Base-by-base conservation (phyloP, 2,113 vertebrate genomes). In the Onychorhynchus coronatus region DNA sequence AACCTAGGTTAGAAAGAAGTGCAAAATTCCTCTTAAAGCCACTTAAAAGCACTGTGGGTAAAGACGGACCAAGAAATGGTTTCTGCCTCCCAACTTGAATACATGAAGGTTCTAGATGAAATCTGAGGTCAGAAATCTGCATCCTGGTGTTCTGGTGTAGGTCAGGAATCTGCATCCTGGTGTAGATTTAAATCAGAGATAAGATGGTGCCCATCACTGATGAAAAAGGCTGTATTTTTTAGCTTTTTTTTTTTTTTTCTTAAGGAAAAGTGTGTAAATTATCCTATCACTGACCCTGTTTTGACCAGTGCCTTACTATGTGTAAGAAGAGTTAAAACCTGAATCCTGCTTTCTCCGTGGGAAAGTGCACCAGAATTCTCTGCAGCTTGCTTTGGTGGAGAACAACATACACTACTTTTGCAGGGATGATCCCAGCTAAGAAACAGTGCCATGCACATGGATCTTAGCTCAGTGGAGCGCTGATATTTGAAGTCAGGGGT, bases 391-490 rank as follows among this genome's bases (percentile, higher is more conserved):
- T 82, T 61, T 42, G 44, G 33, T 46, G 37, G 73, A 75, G 44
- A 39, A 37, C 42, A 52, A 12, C 21, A 63, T 33, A 13, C 2
- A 0, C 19, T 22, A 27, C n/a, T 44, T 85, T 15, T 0, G 2
- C 25, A 23, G 58, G 49, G 58, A 27, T 55, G 61, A 74, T 30
- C 49, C 47, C 27, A 49, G 25, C 25, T 66, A 42, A 70, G 80
- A 46, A 86, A 62, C 3, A 6, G 28, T 13, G 21, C 37, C 30
- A 17, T 30, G 25, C 8, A 1, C 0, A 1, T 4, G 8, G 12
- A 67, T 61, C 24, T 46, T 49, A 81, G 75, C 55, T 77, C 35
- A 42, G 33, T 18, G 23, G 23, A 46, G 33, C 6, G 5, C 33
- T 88, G 74, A 44, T 15, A 30, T 47, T 14, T 4, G 22, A 67